Base-by-base conservation (phyloP, 2,113 vertebrate species). In the Puntigrus tetrazona region DNA sequence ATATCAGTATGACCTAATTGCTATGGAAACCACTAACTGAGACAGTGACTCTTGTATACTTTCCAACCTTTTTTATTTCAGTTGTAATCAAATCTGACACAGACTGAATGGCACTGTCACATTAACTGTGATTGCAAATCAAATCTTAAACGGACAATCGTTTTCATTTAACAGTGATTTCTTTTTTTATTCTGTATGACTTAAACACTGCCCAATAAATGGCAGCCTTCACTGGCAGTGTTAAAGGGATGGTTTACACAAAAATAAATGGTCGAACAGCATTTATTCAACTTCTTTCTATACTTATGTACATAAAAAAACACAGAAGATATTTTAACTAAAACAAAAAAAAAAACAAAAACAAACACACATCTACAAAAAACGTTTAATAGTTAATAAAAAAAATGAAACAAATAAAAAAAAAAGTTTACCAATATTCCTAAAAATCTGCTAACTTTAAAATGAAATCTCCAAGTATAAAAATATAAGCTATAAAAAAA, bases 31-130 rank as follows among this genome's bases (percentile, higher is more conserved):
- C 27, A 43, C 3, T 22, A 22, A 22, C 78, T 31, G 18, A 67
- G 41, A 77, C 31, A 3, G 8, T 63, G 27, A 4, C 41, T 82
- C 41, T 67, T 3, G 10, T 34, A n/a, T 45, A 45, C 41, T 67
- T 47, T 50, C 4, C 3, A 5, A 81, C 43, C 34, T n/a, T 72
- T 83, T 57, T 63, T 78, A 59, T 61, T 79, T 25, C 29, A 69
- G 38, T n/a, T 78, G 38, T 78, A 78, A 78, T 82, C 57, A 85
- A 22, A 55, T 55, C 57, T 82, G 79, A 31, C 69, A 41, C n/a
- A 69, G 14, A 61, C 20, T 13, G 20, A 59, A 52, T 34, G 75
- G 27, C 50, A 36, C 25, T 61, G 81, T 47, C 27, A 75, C 38
- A 52, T 57, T 31, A 43, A 55, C 47, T 25, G 5, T 27, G 14